Conservation (phyloP, 2,797 vertebrate species). For the Perdix hodgsoniae region DNA sequence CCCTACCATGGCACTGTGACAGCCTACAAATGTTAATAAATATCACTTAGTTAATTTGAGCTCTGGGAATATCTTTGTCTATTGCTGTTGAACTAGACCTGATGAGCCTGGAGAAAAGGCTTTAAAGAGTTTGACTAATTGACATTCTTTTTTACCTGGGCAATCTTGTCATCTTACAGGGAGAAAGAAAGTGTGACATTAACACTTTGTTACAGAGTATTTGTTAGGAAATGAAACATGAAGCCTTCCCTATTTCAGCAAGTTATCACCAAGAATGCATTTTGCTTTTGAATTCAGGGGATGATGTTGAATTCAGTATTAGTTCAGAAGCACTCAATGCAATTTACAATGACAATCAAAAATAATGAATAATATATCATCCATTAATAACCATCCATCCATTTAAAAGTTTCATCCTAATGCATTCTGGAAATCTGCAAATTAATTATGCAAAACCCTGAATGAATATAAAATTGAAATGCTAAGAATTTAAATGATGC, state of each 20-base stretch:
- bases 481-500: conserved; percentile 69
- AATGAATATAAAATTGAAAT: conserved; percentile 72
- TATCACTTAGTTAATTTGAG: background rate
- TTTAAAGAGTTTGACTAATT: background rate
- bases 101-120: background rate
- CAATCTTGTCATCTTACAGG: background rate
- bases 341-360: conserved; percentile 72
- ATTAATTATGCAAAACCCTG: conserved; percentile 74
- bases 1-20: background rate
- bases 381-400: conserved; percentile 72
- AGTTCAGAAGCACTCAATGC: conserved; percentile 16
- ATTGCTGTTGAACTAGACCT: background rate
- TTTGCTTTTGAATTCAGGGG: conserved; percentile 20
- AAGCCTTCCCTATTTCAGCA: background rate
- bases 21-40: background rate
- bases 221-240: conserved; percentile 3
- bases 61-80: background rate
- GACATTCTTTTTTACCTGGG: background rate
- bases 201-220: background rate
- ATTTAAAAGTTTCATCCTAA: conserved; percentile 66
- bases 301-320: conserved; percentile 52
- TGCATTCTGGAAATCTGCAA: conserved; percentile 65
- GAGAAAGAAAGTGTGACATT: background rate
- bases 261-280: background rate
- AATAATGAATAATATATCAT: conserved; percentile 75